Conservation (phyloP, 2,113 vertebrate species). For the Probosciger aterrimus region DNA sequence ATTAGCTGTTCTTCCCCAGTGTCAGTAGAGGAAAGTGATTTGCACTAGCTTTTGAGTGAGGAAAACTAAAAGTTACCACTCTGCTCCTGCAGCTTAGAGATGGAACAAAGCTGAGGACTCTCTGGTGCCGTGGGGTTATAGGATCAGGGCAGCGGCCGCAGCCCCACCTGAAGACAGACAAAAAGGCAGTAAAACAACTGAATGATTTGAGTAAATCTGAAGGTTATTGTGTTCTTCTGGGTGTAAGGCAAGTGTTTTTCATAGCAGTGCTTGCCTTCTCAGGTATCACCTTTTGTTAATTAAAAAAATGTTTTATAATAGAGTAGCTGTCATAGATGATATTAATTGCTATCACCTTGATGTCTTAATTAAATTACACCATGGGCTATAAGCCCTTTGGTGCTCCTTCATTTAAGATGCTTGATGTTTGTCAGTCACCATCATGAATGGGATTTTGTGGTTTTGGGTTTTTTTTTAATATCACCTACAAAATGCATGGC, state of each 20-base stretch:
- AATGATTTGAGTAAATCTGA: not conserved
- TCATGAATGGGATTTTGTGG: not conserved
- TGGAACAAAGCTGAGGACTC: not conserved
- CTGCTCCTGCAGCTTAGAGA: not conserved
- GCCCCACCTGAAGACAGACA: not conserved
- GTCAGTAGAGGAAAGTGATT: not conserved
- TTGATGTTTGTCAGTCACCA: conserved; percentile 67
- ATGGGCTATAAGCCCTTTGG: conserved; percentile 70
- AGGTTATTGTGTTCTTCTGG: not conserved
- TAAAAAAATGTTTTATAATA: conserved; percentile 62
- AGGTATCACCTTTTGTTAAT: conserved; percentile 34
- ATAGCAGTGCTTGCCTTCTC: not conserved
- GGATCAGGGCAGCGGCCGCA: not conserved
- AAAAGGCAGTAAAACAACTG: not conserved
- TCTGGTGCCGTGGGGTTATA: accelerated
- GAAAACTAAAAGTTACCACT: not conserved
- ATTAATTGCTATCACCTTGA: conserved; percentile 69
- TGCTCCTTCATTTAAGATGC: conserved; percentile 63
- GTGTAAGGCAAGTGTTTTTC: not conserved
- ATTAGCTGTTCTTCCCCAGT: not conserved
- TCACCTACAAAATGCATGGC: conserved; percentile 14
- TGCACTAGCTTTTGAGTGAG: not conserved
- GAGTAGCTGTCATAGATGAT: conserved; percentile 69
- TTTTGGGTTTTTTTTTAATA: not conserved
- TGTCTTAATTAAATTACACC: conserved; percentile 73